Evolutionary conservation across 2,888 invertebrate genomes (phyloP).

Genomic region (Pollenia labialis): DNA sequence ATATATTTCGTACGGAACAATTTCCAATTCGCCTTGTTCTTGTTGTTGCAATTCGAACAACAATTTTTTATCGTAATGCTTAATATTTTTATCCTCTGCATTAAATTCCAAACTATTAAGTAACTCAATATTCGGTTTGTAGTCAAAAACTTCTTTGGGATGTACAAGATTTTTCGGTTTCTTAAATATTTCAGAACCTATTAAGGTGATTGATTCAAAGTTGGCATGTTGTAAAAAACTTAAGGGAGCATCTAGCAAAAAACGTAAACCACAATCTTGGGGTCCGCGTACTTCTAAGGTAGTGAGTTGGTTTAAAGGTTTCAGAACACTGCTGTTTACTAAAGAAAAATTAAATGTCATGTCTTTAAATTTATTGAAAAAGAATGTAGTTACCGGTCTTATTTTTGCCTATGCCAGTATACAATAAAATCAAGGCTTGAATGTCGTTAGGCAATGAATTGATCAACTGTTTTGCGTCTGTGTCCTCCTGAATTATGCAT

Average conservation of each 20-base stretch:
- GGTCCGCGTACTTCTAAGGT: slow-evolving; percentile 87
- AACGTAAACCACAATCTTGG: slow-evolving; percentile 83
- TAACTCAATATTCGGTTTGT: slow-evolving; percentile 82
- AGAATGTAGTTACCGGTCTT: slow-evolving; percentile 77
- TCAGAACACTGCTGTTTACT: slow-evolving; percentile 82
- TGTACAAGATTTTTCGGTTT: slow-evolving; percentile 80
- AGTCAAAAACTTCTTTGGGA: slow-evolving; percentile 83
- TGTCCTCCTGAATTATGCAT: slow-evolving; percentile 85
- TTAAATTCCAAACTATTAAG: slow-evolving; percentile 71
- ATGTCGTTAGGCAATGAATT: slow-evolving; percentile 84
- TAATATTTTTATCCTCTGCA: slow-evolving; percentile 49
- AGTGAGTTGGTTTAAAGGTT: slow-evolving; percentile 84
- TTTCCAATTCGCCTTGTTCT: slow-evolving; percentile 84
- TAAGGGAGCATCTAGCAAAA: slow-evolving; percentile 85
- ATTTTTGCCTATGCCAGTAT: slow-evolving; percentile 84
- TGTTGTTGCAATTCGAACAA: slow-evolving; percentile 74
- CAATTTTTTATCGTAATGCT: slow-evolving; percentile 74
- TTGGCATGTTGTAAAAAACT: slow-evolving; percentile 85
- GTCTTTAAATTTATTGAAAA: background rate
- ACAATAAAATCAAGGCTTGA: slow-evolving; percentile 86
- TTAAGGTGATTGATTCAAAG: slow-evolving; percentile 85
- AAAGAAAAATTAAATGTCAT: slow-evolving; percentile 39
- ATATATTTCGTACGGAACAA: slow-evolving; percentile 88
- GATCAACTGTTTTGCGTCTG: slow-evolving; percentile 83
- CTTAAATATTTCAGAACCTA: slow-evolving; percentile 83